Percentiles rank a stretch among this genome's conserved stretches.
These are phyloP conservation scores for Adelphocoris suturalis DNA, from an alignment of 2,888 invertebrate species.

Conservation along the genomic window DNA sequence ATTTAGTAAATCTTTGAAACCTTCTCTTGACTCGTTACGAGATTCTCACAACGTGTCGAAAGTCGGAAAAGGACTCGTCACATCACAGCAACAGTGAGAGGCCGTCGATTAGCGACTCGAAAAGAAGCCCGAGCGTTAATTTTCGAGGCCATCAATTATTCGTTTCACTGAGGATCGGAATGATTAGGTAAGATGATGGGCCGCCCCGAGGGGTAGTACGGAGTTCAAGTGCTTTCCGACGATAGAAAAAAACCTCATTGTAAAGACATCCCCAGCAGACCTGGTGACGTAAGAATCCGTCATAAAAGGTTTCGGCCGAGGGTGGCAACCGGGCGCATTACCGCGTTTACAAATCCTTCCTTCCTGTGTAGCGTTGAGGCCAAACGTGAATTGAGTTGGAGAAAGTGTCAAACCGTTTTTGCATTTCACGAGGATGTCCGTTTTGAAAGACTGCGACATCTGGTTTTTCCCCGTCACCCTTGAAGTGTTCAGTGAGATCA, in stretches of 20 bases:
- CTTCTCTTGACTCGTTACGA: not conserved
- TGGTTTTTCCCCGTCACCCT: slow-evolving; percentile 13
- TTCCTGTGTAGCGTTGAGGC: not conserved
- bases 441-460: not conserved
- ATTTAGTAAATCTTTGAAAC: not conserved
- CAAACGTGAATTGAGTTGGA: not conserved
- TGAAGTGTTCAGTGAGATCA: not conserved
- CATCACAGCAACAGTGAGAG: slow-evolving; percentile 20
- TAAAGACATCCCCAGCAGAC: not conserved
- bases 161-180: slow-evolving; percentile 21
- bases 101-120: not conserved
- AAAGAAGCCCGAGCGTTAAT: not conserved
- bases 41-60: not conserved
- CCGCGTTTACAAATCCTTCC: not conserved
- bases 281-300: not conserved
- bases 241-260: not conserved
- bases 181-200: slow-evolving; percentile 28
- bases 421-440: slow-evolving; percentile 26
- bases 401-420: slow-evolving; percentile 27
- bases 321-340: not conserved
- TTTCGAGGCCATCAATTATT: not conserved
- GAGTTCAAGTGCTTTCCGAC: not conserved
- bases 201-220: not conserved
- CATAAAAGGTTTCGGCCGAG: not conserved
- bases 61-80: slow-evolving; percentile 1